Percentiles rank a stretch among this genome's conserved stretches.
Conservation (phyloP, 2,888 invertebrate species). For the Agonum fuliginosum region DNA sequence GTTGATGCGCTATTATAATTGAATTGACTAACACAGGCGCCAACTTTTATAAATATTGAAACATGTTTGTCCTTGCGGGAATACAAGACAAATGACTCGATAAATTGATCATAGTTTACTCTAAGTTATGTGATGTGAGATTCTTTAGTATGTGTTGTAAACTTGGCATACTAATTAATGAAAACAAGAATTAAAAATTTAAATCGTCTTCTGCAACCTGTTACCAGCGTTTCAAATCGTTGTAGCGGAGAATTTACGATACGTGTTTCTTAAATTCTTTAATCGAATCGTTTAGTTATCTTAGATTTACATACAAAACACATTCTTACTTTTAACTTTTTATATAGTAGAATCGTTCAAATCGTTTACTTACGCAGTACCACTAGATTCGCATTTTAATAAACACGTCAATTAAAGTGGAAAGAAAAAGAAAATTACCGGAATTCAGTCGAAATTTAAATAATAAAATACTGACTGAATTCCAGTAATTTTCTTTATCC, state of each 20-base stretch:
- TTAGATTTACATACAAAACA: neutral
- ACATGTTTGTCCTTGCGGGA: constrained; percentile 15
- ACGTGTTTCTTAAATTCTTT: neutral
- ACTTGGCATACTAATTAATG: constrained; percentile 1
- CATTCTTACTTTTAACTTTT: too few relatives aligned
- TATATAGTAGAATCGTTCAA: too few relatives aligned
- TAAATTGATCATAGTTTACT: neutral
- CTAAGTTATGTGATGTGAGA: constrained; percentile 11
- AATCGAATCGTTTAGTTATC: neutral
- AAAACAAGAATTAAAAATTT: constrained; percentile 7
- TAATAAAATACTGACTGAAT: too few relatives aligned
- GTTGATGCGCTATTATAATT: too few relatives aligned
- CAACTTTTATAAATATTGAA: constrained; percentile 37
- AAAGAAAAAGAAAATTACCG: too few relatives aligned
- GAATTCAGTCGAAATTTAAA: too few relatives aligned
- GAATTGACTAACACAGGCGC: constrained; percentile 10
- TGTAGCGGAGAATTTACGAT: neutral
- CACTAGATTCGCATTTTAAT: too few relatives aligned
- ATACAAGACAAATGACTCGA: constrained; percentile 30
- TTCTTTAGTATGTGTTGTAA: neutral
- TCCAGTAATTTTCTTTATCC: too few relatives aligned
- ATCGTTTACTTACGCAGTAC: too few relatives aligned
- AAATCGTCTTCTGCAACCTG: neutral
- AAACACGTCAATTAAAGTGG: too few relatives aligned
- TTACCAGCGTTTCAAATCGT: neutral